Conservation (phyloP, 2,797 vertebrate genomes). For the Lemur catta region DNA sequence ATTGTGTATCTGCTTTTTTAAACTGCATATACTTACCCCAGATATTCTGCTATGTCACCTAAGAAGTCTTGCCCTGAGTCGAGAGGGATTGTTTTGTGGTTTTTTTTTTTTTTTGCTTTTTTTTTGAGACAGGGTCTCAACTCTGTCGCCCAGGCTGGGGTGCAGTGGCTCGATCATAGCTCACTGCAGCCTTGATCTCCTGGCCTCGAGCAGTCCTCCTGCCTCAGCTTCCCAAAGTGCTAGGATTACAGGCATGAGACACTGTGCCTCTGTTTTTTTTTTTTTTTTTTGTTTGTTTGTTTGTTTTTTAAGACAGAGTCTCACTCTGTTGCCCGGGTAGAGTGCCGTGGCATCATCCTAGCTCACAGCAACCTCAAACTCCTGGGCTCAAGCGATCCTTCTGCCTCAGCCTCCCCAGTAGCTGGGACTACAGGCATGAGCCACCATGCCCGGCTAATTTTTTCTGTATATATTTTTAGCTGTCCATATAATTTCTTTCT, state of each 20-base stretch:
- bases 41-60: conserved; percentile 24
- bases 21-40: conserved; percentile 39
- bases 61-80: conserved; percentile 25
- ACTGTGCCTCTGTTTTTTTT: neutral
- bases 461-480: too few species aligned
- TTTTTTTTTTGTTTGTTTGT: too few species aligned
- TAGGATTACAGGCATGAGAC: neutral
- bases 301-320: too few species aligned
- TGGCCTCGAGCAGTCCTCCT: neutral
- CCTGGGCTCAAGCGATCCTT: too few species aligned
- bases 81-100: neutral
- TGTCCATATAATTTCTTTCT: too few species aligned
- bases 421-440: too few species aligned
- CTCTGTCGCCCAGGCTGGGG: neutral
- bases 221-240: neutral
- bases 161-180: neutral
- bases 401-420: too few species aligned
- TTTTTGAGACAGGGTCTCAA: neutral
- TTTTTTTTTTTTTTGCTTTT: neutral
- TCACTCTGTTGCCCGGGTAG: too few species aligned
- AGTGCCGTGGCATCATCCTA: too few species aligned
- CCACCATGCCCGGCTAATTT: too few species aligned
- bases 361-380: too few species aligned
- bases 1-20: neutral
- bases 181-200: neutral